phyloP scores from a whole-genome alignment of 2,797 vertebrate species.

The Cyprinodon diabolis region DNA sequence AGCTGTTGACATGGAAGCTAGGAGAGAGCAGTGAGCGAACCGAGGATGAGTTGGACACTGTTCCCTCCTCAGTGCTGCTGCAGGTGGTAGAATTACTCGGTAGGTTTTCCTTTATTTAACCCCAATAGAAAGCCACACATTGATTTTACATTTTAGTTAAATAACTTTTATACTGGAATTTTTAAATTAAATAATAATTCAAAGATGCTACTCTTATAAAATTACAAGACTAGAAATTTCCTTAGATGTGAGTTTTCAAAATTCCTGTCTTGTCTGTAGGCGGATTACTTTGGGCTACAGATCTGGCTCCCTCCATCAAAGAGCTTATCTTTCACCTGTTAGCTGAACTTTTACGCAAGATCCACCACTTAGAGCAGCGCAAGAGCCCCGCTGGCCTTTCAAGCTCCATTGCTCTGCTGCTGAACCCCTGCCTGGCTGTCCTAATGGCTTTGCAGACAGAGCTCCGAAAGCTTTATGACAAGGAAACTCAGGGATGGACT shows the following conservation, averaged over 20 bases:
- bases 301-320: slow-evolving; percentile 93
- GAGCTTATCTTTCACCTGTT: slow-evolving; percentile 93
- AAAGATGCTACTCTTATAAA: background rate
- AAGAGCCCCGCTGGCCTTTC: slow-evolving; percentile 88
- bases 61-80: slow-evolving; percentile 91
- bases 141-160: background rate
- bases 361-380: slow-evolving; percentile 90
- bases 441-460: slow-evolving; percentile 97
- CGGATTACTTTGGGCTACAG: slow-evolving; percentile 95
- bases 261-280: slow-evolving; percentile 71
- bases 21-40: slow-evolving; percentile 84
- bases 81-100: slow-evolving; percentile 95
- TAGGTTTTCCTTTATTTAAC: slow-evolving; percentile 64
- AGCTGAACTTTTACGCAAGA: slow-evolving; percentile 93
- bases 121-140: background rate
- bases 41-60: slow-evolving; percentile 91
- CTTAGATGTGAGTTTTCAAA: background rate
- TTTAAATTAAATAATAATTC: background rate
- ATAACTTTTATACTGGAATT: background rate
- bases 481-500: slow-evolving; percentile 94
- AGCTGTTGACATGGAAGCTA: slow-evolving; percentile 92
- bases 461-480: slow-evolving; percentile 93
- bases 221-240: background rate
- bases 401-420: slow-evolving; percentile 92
- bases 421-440: slow-evolving; percentile 96